Conservation (phyloP, 2,797 vertebrate species). For the Nothura maculosa region DNA sequence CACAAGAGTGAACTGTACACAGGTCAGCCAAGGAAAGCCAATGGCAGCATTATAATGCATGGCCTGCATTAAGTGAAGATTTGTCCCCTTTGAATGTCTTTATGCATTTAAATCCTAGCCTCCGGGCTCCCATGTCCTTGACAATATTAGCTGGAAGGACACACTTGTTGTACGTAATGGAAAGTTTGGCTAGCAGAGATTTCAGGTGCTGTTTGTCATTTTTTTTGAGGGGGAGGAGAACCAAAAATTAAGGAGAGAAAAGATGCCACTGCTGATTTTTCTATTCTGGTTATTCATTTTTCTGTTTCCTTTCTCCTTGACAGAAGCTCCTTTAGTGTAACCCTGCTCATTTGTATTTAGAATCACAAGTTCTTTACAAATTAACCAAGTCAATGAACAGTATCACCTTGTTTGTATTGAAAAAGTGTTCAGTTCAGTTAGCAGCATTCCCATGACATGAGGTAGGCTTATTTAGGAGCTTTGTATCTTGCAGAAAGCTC, state of each 20-base stretch:
- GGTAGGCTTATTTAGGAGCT: neutral
- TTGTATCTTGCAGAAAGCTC: neutral
- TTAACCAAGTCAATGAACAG: neutral
- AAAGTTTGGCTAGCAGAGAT: slow-evolving; percentile 22
- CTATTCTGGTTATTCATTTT: neutral
- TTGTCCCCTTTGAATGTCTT: neutral
- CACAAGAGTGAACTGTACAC: neutral
- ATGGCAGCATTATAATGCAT: neutral
- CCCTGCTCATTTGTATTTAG: neutral
- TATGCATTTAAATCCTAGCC: slow-evolving; percentile 13
- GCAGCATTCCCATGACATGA: neutral
- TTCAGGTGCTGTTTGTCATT: slow-evolving; percentile 6
- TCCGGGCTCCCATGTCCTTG: slow-evolving; percentile 40
- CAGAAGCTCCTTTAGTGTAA: neutral
- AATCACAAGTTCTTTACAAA: neutral
- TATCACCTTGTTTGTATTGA: neutral
- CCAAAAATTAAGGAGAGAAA: neutral
- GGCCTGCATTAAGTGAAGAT: neutral
- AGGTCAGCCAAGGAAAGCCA: neutral
- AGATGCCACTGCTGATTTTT: neutral
- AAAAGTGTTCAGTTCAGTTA: neutral
- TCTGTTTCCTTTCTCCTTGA: neutral
- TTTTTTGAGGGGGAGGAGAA: neutral
- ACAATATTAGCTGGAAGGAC: slow-evolving; percentile 41
- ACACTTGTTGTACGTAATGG: slow-evolving; percentile 5